These are phyloP conservation scores for Thereva unica DNA, from an alignment of 2,888 invertebrate genomes.

Conservation along the genomic window DNA sequence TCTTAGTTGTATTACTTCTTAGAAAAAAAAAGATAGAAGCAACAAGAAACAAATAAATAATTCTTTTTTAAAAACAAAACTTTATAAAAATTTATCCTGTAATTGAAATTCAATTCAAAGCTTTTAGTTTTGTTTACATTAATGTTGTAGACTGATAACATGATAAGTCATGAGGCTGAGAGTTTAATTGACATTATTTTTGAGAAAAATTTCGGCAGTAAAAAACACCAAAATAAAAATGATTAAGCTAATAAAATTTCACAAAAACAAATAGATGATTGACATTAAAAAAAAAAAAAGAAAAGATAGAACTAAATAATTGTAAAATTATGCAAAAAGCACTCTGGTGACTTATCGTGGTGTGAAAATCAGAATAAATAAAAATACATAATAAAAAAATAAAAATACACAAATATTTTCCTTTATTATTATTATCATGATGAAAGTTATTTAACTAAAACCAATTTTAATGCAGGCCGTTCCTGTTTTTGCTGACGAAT, in stretches of 20 bases:
- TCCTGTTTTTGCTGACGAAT: constrained; percentile 41
- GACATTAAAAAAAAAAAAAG: neutral
- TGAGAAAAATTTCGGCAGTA: no score
- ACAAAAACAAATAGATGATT: neutral
- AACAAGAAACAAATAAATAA: no score
- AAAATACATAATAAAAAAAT: constrained; percentile 14
- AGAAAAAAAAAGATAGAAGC: no score
- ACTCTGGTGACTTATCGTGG: constrained; percentile 25
- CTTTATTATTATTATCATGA: constrained; percentile 14
- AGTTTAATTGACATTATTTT: no score
- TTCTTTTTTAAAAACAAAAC: no score
- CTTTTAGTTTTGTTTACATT: constrained; percentile 22
- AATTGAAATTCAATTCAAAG: neutral
- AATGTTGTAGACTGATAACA: constrained; percentile 13
- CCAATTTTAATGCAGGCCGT: constrained; percentile 42
- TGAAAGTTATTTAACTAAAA: constrained; percentile 36
- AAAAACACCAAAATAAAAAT: neutral
- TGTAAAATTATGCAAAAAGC: neutral
- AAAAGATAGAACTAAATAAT: no score
- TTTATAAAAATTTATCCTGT: no score
- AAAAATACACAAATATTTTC: constrained; percentile 17
- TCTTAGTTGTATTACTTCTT: no score
- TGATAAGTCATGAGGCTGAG: constrained; percentile 18
- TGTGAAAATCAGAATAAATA: constrained; percentile 21
- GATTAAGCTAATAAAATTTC: constrained; percentile 16